phyloP scores from a whole-genome alignment of 2,797 vertebrate genomes.

The Eospalax fontanierii region DNA sequence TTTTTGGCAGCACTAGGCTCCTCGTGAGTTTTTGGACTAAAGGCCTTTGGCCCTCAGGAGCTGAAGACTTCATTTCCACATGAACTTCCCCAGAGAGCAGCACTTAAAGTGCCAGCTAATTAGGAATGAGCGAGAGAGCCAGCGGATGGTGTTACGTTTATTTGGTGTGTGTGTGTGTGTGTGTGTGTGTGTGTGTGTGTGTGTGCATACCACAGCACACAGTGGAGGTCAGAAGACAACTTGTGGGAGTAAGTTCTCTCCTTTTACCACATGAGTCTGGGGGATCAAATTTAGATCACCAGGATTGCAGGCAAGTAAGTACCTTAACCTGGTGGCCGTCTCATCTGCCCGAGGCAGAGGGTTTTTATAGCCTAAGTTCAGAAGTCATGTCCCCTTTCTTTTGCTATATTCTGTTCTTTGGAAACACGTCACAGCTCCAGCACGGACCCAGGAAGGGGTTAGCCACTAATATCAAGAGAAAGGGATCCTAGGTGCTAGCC shows the following conservation, averaged over 20 bases:
- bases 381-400: neutral
- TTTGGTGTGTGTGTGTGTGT: no score
- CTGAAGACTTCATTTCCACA: neutral
- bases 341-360: no score
- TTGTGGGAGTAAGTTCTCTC: no score
- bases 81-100: neutral
- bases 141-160: no score
- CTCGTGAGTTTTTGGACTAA: neutral
- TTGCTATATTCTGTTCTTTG: neutral
- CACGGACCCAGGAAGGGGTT: neutral
- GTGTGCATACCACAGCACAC: no score
- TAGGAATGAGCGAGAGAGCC: no score
- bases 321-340: no score
- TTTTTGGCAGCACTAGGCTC: neutral
- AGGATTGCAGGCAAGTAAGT: no score
- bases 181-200: no score
- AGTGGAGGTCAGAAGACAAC: no score
- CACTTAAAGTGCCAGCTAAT: neutral
- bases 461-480: neutral
- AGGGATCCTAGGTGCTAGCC: neutral
- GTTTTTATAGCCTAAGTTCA: neutral
- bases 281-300: no score
- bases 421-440: conserved; percentile 8
- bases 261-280: no score
- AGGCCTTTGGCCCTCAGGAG: neutral